phyloP scores from a whole-genome alignment of 2,797 vertebrate species.

The Pseudomugil gertrudae region DNA sequence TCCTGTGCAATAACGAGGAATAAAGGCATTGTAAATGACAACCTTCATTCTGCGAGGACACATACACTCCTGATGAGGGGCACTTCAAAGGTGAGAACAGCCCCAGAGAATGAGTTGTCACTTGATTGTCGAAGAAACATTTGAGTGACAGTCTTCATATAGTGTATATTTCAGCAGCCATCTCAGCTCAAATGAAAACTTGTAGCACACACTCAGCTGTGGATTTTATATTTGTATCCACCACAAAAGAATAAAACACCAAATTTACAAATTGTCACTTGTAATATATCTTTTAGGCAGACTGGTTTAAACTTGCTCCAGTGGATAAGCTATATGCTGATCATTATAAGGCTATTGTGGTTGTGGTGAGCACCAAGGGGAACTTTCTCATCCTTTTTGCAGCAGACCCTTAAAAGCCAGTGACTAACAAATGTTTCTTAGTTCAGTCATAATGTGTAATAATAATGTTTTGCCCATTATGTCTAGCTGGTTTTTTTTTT shows the following conservation, averaged over 20 bases:
- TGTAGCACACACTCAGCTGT: slow-evolving; percentile 33
- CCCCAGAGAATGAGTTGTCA: slow-evolving; percentile 64
- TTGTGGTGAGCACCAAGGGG: too few relatives aligned
- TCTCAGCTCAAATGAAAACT: slow-evolving; percentile 59
- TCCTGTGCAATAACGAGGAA: slow-evolving; percentile 64
- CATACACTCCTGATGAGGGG: slow-evolving; percentile 63
- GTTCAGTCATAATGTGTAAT: too few relatives aligned
- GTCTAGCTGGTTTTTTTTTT: not conserved
- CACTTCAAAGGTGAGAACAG: slow-evolving; percentile 68
- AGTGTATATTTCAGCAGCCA: slow-evolving; percentile 18
- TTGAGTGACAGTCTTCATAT: slow-evolving; percentile 57
- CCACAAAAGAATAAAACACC: slow-evolving; percentile 24
- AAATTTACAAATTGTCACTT: not conserved
- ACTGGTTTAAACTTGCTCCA: too few relatives aligned
- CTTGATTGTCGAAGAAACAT: slow-evolving; percentile 52
- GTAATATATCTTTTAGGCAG: too few relatives aligned
- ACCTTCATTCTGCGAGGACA: slow-evolving; percentile 63
- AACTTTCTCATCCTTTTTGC: too few relatives aligned
- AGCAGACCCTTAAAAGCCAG: too few relatives aligned
- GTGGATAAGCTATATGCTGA: too few relatives aligned
- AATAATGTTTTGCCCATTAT: too few relatives aligned
- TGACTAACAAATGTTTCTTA: too few relatives aligned
- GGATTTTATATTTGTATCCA: slow-evolving; percentile 43
- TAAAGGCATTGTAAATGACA: slow-evolving; percentile 67
- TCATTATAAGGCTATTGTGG: slow-evolving; percentile 15